A percentile compares a stretch with the other conserved stretches of the same genome.
phyloP scores from a whole-genome alignment of 2,113 vertebrate species.

The Apistogramma diplotaenia region DNA sequence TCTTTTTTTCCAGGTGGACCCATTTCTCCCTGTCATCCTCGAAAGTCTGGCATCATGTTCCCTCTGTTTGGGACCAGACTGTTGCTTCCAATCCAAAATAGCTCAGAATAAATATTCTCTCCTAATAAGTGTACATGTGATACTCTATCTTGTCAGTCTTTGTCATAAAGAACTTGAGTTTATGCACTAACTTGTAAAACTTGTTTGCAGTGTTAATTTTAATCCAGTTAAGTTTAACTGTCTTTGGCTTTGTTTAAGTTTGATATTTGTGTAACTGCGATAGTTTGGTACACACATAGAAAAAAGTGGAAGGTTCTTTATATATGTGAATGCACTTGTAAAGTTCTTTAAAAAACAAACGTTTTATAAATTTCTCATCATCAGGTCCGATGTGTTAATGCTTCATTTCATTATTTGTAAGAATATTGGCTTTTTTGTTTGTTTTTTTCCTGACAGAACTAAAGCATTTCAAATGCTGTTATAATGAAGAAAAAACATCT shows the following conservation, averaged over 20 bases:
- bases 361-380: neutral
- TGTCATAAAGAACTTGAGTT: neutral
- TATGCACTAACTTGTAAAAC: neutral
- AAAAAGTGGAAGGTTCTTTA: neutral
- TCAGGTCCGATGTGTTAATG: neutral
- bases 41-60: slow-evolving; percentile 25
- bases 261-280: neutral
- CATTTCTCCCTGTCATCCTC: neutral
- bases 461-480: neutral
- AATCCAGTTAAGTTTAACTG: neutral
- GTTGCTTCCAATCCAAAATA: neutral
- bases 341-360: neutral
- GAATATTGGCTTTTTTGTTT: neutral
- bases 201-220: neutral
- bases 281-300: neutral
- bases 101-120: neutral
- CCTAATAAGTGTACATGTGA: neutral
- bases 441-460: neutral
- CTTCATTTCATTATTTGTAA: neutral
- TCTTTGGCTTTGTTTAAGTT: slow-evolving; percentile 1
- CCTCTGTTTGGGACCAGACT: slow-evolving; percentile 48
- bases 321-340: neutral
- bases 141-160: no score
- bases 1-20: slow-evolving; percentile 31
- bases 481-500: neutral